A percentile compares a stretch with the other conserved stretches of the same genome.
phyloP scores from a whole-genome alignment of 2,888 invertebrate species.

The Drosophila neonasuta region DNA sequence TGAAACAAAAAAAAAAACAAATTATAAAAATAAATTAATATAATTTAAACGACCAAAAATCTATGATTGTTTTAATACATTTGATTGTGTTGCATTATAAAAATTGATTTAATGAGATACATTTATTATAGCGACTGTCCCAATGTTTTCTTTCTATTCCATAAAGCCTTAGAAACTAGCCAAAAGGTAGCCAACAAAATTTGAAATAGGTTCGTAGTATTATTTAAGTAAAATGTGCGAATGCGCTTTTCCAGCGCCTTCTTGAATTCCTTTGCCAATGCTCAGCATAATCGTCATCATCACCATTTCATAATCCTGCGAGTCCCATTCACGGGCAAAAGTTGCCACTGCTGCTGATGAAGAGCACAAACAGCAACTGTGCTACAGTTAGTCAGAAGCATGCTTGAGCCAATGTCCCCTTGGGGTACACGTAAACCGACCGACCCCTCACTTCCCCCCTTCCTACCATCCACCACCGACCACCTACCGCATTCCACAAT shows the following conservation, averaged over 20 bases:
- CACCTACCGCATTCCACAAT: too few relatives aligned
- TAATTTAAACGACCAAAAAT: slow-evolving; percentile 51
- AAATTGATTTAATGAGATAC: too few relatives aligned
- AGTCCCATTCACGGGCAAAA: slow-evolving; percentile 58
- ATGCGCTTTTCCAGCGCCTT: slow-evolving; percentile 68
- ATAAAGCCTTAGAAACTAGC: slow-evolving; percentile 15
- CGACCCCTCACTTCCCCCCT: background rate
- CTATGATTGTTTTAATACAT: background rate
- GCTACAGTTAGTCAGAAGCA: slow-evolving; percentile 66
- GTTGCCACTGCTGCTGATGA: slow-evolving; percentile 54
- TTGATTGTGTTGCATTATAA: background rate
- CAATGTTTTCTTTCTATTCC: too few relatives aligned
- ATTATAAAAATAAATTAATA: slow-evolving; percentile 50
- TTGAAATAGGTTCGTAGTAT: slow-evolving; percentile 53
- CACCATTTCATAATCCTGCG: slow-evolving; percentile 35
- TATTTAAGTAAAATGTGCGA: slow-evolving; percentile 74
- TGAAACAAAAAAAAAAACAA: slow-evolving; percentile 35
- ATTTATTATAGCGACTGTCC: too few relatives aligned
- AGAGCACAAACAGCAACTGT: slow-evolving; percentile 69
- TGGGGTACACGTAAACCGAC: slow-evolving; percentile 50
- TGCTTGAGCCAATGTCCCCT: slow-evolving; percentile 72
- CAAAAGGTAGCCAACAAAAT: slow-evolving; percentile 27
- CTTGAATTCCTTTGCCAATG: slow-evolving; percentile 34
- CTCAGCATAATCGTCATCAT: slow-evolving; percentile 10
- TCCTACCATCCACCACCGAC: background rate